Evolutionary conservation across 2,888 invertebrate genomes (phyloP).

Genomic region (Mythimna vitellina): DNA sequence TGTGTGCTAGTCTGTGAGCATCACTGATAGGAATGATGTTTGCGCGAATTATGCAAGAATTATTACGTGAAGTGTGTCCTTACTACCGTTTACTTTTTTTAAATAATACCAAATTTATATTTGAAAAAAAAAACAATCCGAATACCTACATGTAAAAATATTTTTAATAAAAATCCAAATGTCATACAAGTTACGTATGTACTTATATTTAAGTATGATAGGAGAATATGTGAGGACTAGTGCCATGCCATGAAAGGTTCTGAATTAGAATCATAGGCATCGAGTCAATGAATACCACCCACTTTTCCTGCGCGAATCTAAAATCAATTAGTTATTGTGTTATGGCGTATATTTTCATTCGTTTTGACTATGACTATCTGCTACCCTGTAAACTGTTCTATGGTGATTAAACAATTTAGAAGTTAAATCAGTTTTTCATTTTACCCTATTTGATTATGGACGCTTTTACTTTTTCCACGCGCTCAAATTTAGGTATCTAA

Average conservation of each 20-base stretch:
- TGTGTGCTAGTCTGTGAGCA: constrained; percentile 90
- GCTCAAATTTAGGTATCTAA: too few species aligned
- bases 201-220: constrained; percentile 87
- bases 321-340: constrained; percentile 84
- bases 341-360: constrained; percentile 80
- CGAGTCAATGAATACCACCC: constrained; percentile 90
- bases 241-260: constrained; percentile 91
- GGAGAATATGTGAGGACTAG: constrained; percentile 90
- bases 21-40: constrained; percentile 90
- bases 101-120: constrained; percentile 67
- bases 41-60: constrained; percentile 90
- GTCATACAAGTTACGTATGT: constrained; percentile 70
- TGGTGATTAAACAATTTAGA: constrained; percentile 87
- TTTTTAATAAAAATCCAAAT: constrained; percentile 71
- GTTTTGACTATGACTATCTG: constrained; percentile 79
- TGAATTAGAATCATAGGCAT: constrained; percentile 90
- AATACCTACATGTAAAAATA: constrained; percentile 63
- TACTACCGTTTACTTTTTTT: constrained; percentile 68
- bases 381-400: constrained; percentile 87
- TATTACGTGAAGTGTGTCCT: constrained; percentile 80
- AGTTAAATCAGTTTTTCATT: constrained; percentile 66
- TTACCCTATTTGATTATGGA: not conserved
- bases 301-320: constrained; percentile 87
- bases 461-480: too few species aligned
- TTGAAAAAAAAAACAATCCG: constrained; percentile 59